Evolutionary conservation across 2,888 invertebrate genomes (phyloP), one percentile per base, ranked within the genome.

Genomic region (Bellardia pandia): DNA sequence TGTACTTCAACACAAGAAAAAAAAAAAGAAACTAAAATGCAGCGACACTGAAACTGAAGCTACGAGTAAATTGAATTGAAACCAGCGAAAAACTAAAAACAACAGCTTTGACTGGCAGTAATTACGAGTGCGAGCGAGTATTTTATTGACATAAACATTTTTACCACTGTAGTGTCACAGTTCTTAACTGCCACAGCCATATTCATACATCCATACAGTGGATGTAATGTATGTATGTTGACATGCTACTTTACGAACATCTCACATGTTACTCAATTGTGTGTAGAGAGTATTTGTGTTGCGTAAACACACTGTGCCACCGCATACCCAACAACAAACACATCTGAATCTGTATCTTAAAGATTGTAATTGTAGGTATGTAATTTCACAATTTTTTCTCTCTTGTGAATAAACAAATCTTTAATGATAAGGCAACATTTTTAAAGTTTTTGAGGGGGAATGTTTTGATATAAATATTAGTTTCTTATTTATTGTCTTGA

Each of bases 101-200:
- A 53, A 30, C 53, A 58, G 42, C 51, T 60, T 66, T 81, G 80
- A 66, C 56, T 72, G 71, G 42, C 71, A 76, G 78, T 79, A 62
- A 85, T 85, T 75, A 75, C 13, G 11, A 30, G 51, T 42, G 56
- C 14, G 23, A 42, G 53, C 14, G 11, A 37, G 14, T 48, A 75
- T 76, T 76, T 76, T 80, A 71, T 76, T 80, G 66, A 75, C 80
- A 80, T 72, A 71, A 85, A 81, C 80, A 76, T 80, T 77, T 77
- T 68, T 53, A 72, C 75, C 68, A 78, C 75, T 75, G 75, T 80
- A 76, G 79, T 85, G 79, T 48, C 69, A 85, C 79, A 79, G 58
- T 66, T 75, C 64, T n/a, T 66, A 51, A 79, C 71, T 60, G 56
- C 11, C 23, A 48, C 53, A 76, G 8, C 14, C 51, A 62, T 37